Conservation (phyloP, 2,113 vertebrate genomes). For the Epinephelus moara region DNA sequence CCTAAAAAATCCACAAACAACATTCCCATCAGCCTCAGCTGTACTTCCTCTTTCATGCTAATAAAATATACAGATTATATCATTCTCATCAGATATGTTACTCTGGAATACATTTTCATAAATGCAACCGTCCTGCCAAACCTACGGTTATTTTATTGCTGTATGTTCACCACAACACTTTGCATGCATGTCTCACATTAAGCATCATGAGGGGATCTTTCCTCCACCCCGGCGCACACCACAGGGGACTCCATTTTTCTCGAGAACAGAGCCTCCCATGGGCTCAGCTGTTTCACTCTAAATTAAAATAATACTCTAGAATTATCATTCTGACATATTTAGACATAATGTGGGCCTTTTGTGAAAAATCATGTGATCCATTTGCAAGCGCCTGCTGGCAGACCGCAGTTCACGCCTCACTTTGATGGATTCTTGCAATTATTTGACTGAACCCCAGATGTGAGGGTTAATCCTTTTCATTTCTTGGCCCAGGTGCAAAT, state of each 20-base stretch:
- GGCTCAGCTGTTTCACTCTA: not conserved
- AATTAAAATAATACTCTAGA: not conserved
- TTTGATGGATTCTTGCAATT: not conserved
- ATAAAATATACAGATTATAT: no score
- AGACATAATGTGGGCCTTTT: not conserved
- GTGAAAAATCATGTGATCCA: not conserved
- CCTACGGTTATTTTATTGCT: conserved; percentile 23
- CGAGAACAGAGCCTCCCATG: not conserved
- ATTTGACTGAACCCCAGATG: not conserved
- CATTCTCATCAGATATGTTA: not conserved
- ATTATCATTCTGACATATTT: not conserved
- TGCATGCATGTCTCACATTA: conserved; percentile 34
- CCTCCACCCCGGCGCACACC: not conserved
- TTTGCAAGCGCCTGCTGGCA: not conserved
- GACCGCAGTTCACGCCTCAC: not conserved
- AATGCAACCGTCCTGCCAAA: not conserved
- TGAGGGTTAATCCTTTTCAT: not conserved
- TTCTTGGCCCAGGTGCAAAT: not conserved
- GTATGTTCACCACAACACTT: not conserved
- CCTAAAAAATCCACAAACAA: no score
- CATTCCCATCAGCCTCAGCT: no score
- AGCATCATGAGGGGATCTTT: not conserved
- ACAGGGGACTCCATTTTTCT: not conserved
- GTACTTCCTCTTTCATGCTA: no score
- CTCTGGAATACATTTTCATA: conserved; percentile 20